A percentile compares a stretch with the other conserved stretches of the same genome.
Evolutionary conservation across 2,797 vertebrate species (phyloP).

Genomic region (Tolypeutes matacus): DNA sequence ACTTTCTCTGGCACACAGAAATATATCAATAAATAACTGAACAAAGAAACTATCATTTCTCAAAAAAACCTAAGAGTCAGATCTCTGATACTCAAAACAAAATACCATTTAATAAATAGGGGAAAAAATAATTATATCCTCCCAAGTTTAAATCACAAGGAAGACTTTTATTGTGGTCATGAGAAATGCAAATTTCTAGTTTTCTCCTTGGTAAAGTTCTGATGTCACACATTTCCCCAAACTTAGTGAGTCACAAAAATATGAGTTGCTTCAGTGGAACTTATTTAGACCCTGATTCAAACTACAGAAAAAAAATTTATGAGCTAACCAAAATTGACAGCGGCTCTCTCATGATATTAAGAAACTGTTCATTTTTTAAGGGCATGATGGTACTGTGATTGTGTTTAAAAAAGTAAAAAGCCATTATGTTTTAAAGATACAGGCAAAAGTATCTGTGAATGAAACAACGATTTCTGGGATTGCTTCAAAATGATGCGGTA

Average conservation of each 20-base stretch:
- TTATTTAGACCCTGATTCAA: not conserved
- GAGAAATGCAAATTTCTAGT: constrained; percentile 33
- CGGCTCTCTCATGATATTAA: not conserved
- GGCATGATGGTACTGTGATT: not conserved
- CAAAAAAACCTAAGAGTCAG: not conserved
- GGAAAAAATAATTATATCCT: constrained; percentile 1
- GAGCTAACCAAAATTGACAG: not conserved
- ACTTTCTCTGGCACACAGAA: not conserved
- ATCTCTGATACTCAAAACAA: constrained; percentile 39
- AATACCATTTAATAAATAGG: not conserved
- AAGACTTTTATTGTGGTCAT: constrained; percentile 48
- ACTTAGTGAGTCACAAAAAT: constrained; percentile 11
- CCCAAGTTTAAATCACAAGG: constrained; percentile 48
- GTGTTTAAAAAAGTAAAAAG: constrained; percentile 6
- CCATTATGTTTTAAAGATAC: constrained; percentile 26
- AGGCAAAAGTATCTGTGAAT: constrained; percentile 5
- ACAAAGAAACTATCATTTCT: not conserved
- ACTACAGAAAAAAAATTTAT: not conserved
- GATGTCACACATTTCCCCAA: constrained; percentile 8
- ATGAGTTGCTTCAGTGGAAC: not conserved
- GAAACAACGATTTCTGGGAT: constrained; percentile 48
- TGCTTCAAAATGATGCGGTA: constrained; percentile 11
- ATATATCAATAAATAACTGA: not conserved
- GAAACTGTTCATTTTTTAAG: constrained; percentile 17
- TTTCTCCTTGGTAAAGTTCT: constrained; percentile 38